A percentile compares a stretch with the other conserved stretches of the same genome.
These are phyloP conservation scores for Drosophila prostipennis DNA, from an alignment of 2,888 invertebrate species.

Conservation along the genomic window DNA sequence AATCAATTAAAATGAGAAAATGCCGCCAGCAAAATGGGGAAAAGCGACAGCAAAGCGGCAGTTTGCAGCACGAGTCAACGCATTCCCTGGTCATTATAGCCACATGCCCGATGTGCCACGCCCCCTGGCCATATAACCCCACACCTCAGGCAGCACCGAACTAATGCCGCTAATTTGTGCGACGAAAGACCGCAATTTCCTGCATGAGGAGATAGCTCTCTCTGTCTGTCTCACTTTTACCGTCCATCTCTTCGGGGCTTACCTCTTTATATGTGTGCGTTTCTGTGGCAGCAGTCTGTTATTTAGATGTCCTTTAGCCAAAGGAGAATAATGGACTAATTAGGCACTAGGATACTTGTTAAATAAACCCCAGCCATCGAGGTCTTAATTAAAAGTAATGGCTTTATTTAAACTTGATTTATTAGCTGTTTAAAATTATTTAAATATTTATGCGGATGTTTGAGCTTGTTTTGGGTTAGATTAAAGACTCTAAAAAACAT, in stretches of 20 bases:
- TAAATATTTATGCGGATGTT: neutral
- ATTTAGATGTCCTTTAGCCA: constrained; percentile 13
- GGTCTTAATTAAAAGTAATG: neutral
- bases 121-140: constrained; percentile 2
- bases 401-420: neutral
- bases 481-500: too few species aligned
- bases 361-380: neutral
- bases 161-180: constrained; percentile 64
- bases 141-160: constrained; percentile 1
- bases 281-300: constrained; percentile 1
- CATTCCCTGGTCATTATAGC: constrained; percentile 61
- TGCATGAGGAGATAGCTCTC: constrained; percentile 19
- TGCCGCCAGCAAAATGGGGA: constrained; percentile 46
- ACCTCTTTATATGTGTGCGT: constrained; percentile 8
- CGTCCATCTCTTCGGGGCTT: constrained; percentile 5
- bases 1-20: constrained; percentile 75
- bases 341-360: neutral
- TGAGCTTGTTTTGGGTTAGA: too few species aligned
- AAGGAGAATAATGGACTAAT: constrained; percentile 3
- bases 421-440: neutral
- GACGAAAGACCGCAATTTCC: constrained; percentile 46
- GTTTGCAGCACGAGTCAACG: constrained; percentile 51
- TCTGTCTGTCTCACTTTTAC: neutral
- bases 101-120: constrained; percentile 14
- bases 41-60: constrained; percentile 49